Base-by-base conservation (phyloP, 2,797 vertebrate species). In the Amphiprion clarkii region DNA sequence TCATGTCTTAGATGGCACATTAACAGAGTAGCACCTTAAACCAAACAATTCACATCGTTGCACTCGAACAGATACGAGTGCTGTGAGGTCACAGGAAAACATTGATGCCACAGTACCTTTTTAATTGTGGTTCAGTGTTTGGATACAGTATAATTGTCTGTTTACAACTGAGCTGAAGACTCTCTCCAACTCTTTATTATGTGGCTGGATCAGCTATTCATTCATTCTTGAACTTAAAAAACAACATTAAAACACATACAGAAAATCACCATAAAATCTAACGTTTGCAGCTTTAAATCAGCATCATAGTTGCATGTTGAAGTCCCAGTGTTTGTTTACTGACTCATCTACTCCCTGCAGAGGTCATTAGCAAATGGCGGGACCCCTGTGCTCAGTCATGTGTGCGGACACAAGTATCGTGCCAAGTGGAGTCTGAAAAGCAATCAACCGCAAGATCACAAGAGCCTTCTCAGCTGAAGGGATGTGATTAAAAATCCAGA, bases 281-380 rank as follows among this genome's bases (percentile, higher is more conserved):
- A 17, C 5, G 12, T 29, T 3, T 21, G 6, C 44, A 53, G 11
- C 21, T 46, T 27, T 36, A 65, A 57, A 31, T 23, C 70, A 11
- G 21, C 52, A 17, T 39, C 12, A 29, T 12, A 27, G 7, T 27
- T 46, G 4, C 21, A n/a, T 23, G 31, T 25, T 16, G 25, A 25
- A 25, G 25, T 33, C 33, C 16, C 19, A 10, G 27, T 44, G 17
- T 65, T 14, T 39, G n/a, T 54, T 4, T 27, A 39, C 39, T 48
- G 49, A 7, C 27, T 60, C 42, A 57, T 67, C 25, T 25, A 19
- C 29, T 23, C 21, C 29, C 60, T 60, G 54, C 58, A 46, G 23
- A 67, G 54, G 53, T 67, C 67, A 74, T 74, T 74, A 71, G 31
- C 25, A 44, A 36, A 52, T 25, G 25, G 36, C 39, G 39, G 53